Percentiles rank a stretch among this genome's conserved stretches.
Conservation (phyloP, 2,113 vertebrate species). For the Seriola quinqueradiata region DNA sequence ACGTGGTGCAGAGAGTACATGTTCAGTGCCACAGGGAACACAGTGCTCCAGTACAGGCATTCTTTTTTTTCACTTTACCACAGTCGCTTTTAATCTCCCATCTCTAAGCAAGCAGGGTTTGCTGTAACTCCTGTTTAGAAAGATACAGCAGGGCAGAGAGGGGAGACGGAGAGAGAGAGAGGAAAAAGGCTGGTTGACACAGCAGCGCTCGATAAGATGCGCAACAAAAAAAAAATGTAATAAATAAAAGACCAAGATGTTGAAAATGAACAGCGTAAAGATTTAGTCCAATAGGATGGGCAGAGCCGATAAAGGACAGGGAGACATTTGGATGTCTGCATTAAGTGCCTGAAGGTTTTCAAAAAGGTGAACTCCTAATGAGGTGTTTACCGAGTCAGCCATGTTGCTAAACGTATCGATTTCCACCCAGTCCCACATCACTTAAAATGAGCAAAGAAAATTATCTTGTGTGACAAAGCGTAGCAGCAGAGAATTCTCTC, state of each 20-base stretch:
- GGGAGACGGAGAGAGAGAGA: background rate
- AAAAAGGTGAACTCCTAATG: constrained; percentile 68
- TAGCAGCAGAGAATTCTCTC: constrained; percentile 3
- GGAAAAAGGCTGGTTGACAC: constrained; percentile 17
- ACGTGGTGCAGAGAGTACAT: constrained; percentile 46
- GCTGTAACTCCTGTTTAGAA: constrained; percentile 41
- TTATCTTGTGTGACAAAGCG: constrained; percentile 39
- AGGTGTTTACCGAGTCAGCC: constrained; percentile 68
- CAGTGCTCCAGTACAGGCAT: constrained; percentile 2
- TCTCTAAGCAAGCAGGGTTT: constrained; percentile 46
- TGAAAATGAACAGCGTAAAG: constrained; percentile 25
- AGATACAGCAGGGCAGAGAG: constrained; percentile 6
- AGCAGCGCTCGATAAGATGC: constrained; percentile 19
- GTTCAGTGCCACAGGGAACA: constrained; percentile 52
- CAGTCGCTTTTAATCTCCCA: constrained; percentile 64
- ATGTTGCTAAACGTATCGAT: constrained; percentile 65
- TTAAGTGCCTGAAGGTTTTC: constrained; percentile 56
- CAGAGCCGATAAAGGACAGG: constrained; percentile 18
- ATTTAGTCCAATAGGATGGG: constrained; percentile 8
- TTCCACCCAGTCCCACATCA: constrained; percentile 48
- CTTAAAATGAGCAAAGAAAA: constrained; percentile 56
- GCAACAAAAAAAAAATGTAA: background rate
- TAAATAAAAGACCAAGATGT: background rate
- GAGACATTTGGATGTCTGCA: constrained; percentile 14
- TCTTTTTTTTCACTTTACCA: constrained; percentile 37